phyloP scores from a whole-genome alignment of 2,888 invertebrate species.

The Chirona hameri region DNA sequence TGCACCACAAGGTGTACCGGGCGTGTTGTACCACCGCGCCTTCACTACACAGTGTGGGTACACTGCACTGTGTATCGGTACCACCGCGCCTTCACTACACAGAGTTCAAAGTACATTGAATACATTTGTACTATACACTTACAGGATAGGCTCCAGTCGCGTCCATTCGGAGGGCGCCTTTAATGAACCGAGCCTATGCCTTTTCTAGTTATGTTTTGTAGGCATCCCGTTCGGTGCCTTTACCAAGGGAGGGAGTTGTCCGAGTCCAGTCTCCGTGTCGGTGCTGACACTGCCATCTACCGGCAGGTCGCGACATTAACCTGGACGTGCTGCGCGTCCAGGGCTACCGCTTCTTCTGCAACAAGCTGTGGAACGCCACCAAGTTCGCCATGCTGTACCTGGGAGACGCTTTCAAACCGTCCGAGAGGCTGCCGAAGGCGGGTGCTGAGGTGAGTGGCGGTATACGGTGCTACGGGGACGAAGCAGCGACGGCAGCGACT shows the following conservation, averaged over 20 bases:
- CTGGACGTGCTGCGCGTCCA: slow-evolving; percentile 91
- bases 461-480: no score
- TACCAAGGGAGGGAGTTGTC: no score
- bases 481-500: no score
- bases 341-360: slow-evolving; percentile 95
- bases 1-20: neutral
- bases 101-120: neutral
- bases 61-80: no score
- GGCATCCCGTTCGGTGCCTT: no score
- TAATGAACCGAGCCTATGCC: no score
- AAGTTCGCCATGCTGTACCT: slow-evolving; percentile 71
- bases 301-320: slow-evolving; percentile 82
- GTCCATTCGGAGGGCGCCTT: no score
- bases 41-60: neutral
- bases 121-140: no score
- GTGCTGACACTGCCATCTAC: neutral
- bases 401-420: slow-evolving; percentile 43
- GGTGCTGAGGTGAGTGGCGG: slow-evolving; percentile 33
- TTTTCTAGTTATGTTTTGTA: no score
- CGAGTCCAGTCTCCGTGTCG: neutral
- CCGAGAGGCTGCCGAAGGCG: slow-evolving; percentile 30
- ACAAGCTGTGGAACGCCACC: slow-evolving; percentile 98
- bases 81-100: neutral
- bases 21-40: neutral
- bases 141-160: no score